These are phyloP conservation scores for Hydrophis major DNA, from an alignment of 2,797 vertebrate species.

Conservation along the genomic window DNA sequence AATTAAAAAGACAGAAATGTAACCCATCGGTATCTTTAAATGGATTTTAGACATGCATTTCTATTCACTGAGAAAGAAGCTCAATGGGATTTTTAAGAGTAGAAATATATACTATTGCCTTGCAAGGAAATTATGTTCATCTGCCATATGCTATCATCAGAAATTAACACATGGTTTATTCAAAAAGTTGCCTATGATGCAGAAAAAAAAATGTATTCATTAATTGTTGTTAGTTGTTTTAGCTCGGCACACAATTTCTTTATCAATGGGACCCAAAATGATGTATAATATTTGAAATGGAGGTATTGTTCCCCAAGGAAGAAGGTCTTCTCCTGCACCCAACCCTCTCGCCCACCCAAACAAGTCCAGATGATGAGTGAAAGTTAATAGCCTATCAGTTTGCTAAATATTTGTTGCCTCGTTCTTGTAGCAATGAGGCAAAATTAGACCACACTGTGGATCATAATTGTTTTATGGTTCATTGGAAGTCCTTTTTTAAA, in stretches of 20 bases:
- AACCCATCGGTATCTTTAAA: not conserved
- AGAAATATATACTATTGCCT: not conserved
- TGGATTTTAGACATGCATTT: not conserved
- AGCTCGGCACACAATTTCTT: not conserved
- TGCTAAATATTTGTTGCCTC: not conserved
- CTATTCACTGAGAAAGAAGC: not conserved
- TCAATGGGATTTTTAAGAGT: not conserved
- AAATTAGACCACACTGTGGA: not conserved
- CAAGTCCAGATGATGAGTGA: not conserved
- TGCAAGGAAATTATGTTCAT: not conserved
- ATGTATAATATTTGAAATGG: not conserved
- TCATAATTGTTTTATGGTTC: not conserved
- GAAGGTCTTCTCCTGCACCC: not conserved
- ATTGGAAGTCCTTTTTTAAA: not conserved
- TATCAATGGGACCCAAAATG: not conserved
- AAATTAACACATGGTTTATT: not conserved
- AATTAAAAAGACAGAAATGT: not conserved
- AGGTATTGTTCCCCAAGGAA: not conserved
- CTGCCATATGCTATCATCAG: not conserved
- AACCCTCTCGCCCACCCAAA: not conserved
- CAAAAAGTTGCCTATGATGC: not conserved
- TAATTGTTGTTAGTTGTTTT: not conserved
- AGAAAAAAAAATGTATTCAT: not conserved
- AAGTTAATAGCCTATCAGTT: not conserved
- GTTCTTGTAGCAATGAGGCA: not conserved